These are phyloP conservation scores for Steatornis caripensis DNA, from an alignment of 2,113 vertebrate species.

Conservation along the genomic window DNA sequence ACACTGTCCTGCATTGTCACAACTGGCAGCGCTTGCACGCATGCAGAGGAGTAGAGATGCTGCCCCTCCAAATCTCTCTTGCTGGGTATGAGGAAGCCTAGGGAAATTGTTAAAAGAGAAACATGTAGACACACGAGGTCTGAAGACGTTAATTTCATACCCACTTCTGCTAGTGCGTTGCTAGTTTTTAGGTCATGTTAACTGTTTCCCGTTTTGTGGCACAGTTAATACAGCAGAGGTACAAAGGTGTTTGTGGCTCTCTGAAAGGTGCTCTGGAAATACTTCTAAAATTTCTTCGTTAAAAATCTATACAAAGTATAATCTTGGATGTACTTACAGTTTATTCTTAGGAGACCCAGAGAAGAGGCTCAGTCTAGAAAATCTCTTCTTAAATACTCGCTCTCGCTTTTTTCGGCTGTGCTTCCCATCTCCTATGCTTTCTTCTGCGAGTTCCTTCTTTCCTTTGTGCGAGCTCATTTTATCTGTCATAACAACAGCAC, in stretches of 20 bases:
- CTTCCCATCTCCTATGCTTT: neutral
- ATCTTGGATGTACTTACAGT: conserved; percentile 35
- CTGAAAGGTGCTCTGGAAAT: neutral
- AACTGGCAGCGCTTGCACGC: neutral
- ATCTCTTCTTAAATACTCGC: conserved; percentile 53
- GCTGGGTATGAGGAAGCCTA: neutral
- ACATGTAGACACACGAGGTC: neutral
- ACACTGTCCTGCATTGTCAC: neutral
- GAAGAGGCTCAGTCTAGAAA: conserved; percentile 53
- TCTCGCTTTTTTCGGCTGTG: conserved; percentile 41
- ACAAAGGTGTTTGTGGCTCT: neutral
- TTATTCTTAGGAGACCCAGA: conserved; percentile 50
- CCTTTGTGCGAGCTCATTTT: conserved; percentile 52
- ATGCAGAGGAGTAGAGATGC: neutral
- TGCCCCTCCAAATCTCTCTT: neutral
- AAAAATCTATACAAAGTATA: neutral
- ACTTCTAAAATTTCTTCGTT: neutral
- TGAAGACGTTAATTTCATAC: neutral
- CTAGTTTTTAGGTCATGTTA: neutral
- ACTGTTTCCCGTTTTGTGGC: neutral
- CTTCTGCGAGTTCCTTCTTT: conserved; percentile 28
- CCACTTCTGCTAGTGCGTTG: neutral
- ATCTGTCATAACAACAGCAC: neutral
- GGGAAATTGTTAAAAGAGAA: neutral
- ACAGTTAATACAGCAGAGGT: neutral